phyloP scores from a whole-genome alignment of 1,140 invertebrate species.

The Bilobella aurantiaca region DNA sequence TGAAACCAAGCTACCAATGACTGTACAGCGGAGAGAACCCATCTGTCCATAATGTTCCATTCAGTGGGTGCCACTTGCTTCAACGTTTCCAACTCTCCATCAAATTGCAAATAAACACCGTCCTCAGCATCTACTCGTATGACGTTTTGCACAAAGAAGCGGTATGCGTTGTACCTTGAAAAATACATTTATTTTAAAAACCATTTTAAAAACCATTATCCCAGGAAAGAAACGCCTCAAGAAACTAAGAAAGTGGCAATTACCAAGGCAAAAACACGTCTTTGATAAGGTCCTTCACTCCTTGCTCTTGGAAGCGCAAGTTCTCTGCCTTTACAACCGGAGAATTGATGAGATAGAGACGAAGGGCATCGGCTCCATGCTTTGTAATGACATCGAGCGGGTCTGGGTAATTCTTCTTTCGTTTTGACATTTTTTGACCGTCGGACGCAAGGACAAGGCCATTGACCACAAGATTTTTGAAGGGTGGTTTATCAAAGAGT shows the following conservation, averaged over 20 bases:
- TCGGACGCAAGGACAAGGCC: constrained; percentile 89
- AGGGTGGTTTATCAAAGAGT: constrained; percentile 92
- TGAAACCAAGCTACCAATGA: constrained; percentile 77
- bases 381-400: constrained; percentile 81
- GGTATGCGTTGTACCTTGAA: constrained; percentile 87
- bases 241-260: too few relatives aligned
- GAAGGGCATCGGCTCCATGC: constrained; percentile 92
- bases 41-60: constrained; percentile 88
- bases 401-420: constrained; percentile 98
- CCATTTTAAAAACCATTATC: too few relatives aligned
- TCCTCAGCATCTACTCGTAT: constrained; percentile 19
- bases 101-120: constrained; percentile 21
- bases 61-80: constrained; percentile 37
- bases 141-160: constrained; percentile 91
- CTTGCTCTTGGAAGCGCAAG: constrained; percentile 92
- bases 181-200: too few relatives aligned
- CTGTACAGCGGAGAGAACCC: constrained; percentile 95
- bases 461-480: constrained; percentile 94
- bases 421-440: constrained; percentile 98
- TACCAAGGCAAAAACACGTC: constrained; percentile 95
- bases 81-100: constrained; percentile 46
- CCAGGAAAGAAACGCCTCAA: too few relatives aligned
- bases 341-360: constrained; percentile 94
- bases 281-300: constrained; percentile 89
- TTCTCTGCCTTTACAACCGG: constrained; percentile 96